Percentiles rank a stretch among this genome's conserved stretches.
phyloP scores from a whole-genome alignment of 2,113 vertebrate genomes.

The Limanda limanda region DNA sequence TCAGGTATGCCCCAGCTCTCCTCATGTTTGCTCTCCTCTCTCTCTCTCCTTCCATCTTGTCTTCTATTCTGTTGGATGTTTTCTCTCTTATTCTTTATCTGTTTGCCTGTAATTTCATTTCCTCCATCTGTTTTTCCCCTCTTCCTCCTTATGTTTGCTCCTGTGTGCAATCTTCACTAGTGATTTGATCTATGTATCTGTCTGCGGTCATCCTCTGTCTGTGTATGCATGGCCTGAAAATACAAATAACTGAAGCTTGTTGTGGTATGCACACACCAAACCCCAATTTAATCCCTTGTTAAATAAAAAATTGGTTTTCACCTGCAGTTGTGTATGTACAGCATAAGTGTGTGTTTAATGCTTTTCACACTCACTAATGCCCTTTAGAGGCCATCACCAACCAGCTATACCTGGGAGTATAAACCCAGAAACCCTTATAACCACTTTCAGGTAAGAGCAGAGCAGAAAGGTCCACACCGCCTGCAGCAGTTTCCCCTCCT shows the following conservation, averaged over 20 bases:
- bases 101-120: background rate
- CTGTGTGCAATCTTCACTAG: slow-evolving; percentile 9
- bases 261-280: background rate
- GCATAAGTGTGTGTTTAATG: slow-evolving; percentile 52
- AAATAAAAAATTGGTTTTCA: background rate
- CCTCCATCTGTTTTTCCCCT: slow-evolving; percentile 12
- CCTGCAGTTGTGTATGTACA: slow-evolving; percentile 16
- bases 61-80: background rate
- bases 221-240: slow-evolving; percentile 2
- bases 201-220: slow-evolving; percentile 3
- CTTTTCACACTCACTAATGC: slow-evolving; percentile 53
- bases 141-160: slow-evolving; percentile 1
- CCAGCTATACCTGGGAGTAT: slow-evolving; percentile 83
- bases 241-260: background rate
- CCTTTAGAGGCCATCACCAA: slow-evolving; percentile 77
- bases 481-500: slow-evolving; percentile 40
- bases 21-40: slow-evolving; percentile 48
- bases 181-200: background rate
- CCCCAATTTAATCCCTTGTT: background rate
- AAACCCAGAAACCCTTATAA: slow-evolving; percentile 81
- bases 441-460: slow-evolving; percentile 80
- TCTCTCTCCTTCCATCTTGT: slow-evolving; percentile 8
- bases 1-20: slow-evolving; percentile 79
- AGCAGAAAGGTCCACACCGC: slow-evolving; percentile 27
- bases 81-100: slow-evolving; percentile 16